Evolutionary conservation across 2,113 vertebrate species (phyloP).

Genomic region (Cynopterus brachyotis): DNA sequence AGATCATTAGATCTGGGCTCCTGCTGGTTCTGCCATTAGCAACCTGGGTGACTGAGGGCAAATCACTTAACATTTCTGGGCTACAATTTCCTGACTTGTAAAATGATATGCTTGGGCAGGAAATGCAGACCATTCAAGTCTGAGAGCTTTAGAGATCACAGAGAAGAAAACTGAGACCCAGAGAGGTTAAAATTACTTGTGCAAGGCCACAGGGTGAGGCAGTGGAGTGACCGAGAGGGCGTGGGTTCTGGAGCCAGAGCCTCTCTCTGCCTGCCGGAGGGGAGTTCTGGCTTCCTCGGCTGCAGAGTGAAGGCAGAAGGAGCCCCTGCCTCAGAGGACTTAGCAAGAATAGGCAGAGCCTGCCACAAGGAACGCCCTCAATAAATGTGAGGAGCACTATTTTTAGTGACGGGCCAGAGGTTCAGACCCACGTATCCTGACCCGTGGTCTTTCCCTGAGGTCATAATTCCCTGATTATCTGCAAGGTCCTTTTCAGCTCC

Average conservation of each 20-base stretch:
- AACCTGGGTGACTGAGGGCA: not conserved
- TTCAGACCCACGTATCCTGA: not conserved
- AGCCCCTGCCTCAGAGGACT: not conserved
- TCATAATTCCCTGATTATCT: not conserved
- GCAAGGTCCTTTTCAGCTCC: not conserved
- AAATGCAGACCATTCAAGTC: not conserved
- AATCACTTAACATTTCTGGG: not conserved
- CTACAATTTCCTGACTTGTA: not conserved
- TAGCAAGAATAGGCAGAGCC: not conserved
- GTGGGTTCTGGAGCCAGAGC: not conserved
- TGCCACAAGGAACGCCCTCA: not conserved
- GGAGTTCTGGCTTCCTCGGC: not conserved
- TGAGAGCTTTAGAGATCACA: not conserved
- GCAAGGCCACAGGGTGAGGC: not conserved
- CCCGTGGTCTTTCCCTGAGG: not conserved
- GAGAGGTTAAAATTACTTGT: not conserved
- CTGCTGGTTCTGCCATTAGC: not conserved
- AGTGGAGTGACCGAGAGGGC: not conserved
- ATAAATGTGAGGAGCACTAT: not conserved
- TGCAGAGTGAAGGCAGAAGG: not conserved
- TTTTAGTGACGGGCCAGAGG: not conserved
- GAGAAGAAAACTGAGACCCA: not conserved
- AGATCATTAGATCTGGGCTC: not conserved
- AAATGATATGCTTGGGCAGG: not conserved
- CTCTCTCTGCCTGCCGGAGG: not conserved